These are phyloP conservation scores for Limnephilus rhombicus DNA, from an alignment of 2,888 invertebrate genomes.

Conservation along the genomic window DNA sequence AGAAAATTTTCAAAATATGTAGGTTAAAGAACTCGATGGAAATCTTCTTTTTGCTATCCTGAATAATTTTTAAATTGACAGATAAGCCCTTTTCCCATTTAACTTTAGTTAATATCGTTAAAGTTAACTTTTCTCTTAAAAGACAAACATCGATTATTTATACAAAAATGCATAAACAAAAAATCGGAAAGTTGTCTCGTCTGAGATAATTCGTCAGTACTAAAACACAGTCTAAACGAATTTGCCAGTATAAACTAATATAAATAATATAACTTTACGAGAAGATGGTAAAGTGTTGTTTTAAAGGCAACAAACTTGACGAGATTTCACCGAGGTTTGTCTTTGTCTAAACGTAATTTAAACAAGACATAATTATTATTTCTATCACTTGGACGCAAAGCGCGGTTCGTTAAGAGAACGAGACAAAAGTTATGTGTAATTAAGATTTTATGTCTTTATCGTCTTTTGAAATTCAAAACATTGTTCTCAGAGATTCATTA, in stretches of 20 bases:
- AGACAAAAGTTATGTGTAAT: neutral
- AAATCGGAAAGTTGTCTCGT: neutral
- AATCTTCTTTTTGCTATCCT: too few species aligned
- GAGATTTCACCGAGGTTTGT: neutral
- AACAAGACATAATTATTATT: neutral
- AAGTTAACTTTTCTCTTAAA: neutral
- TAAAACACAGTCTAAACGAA: neutral
- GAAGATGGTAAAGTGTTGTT: neutral
- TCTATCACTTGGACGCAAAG: neutral
- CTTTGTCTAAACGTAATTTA: neutral
- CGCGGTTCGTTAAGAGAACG: neutral
- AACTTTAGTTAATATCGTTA: neutral
- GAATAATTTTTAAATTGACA: too few species aligned
- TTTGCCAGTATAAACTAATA: neutral
- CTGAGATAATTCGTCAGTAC: neutral
- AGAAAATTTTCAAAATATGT: too few species aligned
- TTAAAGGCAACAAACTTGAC: neutral
- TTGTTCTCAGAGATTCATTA: neutral
- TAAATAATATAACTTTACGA: too few species aligned
- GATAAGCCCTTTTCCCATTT: too few species aligned
- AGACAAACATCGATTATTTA: neutral
- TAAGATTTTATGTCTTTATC: neutral
- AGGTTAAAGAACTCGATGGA: too few species aligned
- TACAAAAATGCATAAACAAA: neutral
- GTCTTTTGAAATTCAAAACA: neutral